phyloP scores from a whole-genome alignment of 2,113 vertebrate species.

The Otocyon megalotis region DNA sequence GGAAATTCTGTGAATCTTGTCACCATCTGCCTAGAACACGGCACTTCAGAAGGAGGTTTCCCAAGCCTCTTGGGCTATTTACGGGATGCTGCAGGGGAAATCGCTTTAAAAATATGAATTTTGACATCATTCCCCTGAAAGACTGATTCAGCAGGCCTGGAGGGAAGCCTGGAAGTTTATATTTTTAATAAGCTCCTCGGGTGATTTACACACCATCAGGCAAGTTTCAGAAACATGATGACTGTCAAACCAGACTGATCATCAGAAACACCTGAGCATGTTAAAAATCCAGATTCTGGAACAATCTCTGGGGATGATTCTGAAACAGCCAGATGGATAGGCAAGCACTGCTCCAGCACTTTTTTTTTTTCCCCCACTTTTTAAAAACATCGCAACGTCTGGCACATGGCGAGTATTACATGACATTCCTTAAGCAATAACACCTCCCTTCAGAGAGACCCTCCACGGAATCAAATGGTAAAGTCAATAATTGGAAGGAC shows the following conservation, averaged over 20 bases:
- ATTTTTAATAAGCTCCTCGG: neutral
- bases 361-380: neutral
- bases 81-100: neutral
- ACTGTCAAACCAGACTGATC: neutral
- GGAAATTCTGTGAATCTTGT: neutral
- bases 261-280: neutral
- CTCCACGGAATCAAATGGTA: neutral
- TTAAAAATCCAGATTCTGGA: neutral
- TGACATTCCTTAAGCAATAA: slow-evolving; percentile 38
- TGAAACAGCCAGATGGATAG: neutral
- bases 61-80: neutral
- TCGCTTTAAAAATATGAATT: neutral
- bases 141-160: neutral
- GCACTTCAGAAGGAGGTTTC: neutral
- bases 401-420: neutral
- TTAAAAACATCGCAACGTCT: neutral
- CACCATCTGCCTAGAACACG: neutral
- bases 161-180: neutral
- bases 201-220: neutral
- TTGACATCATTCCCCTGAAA: neutral
- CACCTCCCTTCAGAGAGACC: neutral
- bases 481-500: neutral
- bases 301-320: neutral
- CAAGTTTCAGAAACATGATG: neutral
- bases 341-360: neutral